Evolutionary conservation across 2,888 invertebrate genomes (phyloP).

Genomic region (Brachylomia viminalis): DNA sequence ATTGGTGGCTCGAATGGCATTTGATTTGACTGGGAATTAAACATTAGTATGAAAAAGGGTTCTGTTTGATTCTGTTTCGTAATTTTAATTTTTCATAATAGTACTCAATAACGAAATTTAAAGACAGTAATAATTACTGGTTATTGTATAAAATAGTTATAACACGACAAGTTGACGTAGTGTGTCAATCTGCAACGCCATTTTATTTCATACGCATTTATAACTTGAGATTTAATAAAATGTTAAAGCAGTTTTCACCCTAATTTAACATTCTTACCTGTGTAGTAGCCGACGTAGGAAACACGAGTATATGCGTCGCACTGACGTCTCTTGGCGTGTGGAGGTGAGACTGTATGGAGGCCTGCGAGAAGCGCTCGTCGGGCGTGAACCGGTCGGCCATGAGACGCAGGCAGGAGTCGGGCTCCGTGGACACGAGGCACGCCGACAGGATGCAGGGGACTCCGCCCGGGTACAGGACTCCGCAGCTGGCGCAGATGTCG

Average conservation of each 20-base stretch:
- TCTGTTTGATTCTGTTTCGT: not conserved
- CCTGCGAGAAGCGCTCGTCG: constrained; percentile 97
- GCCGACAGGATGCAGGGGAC: constrained; percentile 98
- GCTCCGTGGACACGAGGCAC: constrained; percentile 99
- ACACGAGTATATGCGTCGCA: constrained; percentile 99
- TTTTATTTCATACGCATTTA: too few species aligned
- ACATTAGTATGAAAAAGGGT: too few species aligned
- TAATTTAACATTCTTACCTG: constrained; percentile 87
- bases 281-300: constrained; percentile 98
- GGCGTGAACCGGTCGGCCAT: constrained; percentile 99
- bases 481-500: constrained; percentile 97
- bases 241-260: too few species aligned
- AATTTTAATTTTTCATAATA: not conserved
- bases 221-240: too few species aligned
- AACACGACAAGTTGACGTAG: too few species aligned
- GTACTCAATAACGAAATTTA: not conserved
- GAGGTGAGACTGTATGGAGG: constrained; percentile 96
- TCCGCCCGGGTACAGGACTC: constrained; percentile 94
- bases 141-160: too few species aligned
- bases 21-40: constrained; percentile 80
- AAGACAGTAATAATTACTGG: too few species aligned
- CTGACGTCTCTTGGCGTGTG: constrained; percentile 99
- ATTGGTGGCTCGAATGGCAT: constrained; percentile 87
- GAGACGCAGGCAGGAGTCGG: constrained; percentile 96
- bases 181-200: too few species aligned